A percentile compares a stretch with the other conserved stretches of the same genome.
These are phyloP conservation scores for Lathamus discolor DNA, from an alignment of 2,113 vertebrate genomes.

Conservation along the genomic window DNA sequence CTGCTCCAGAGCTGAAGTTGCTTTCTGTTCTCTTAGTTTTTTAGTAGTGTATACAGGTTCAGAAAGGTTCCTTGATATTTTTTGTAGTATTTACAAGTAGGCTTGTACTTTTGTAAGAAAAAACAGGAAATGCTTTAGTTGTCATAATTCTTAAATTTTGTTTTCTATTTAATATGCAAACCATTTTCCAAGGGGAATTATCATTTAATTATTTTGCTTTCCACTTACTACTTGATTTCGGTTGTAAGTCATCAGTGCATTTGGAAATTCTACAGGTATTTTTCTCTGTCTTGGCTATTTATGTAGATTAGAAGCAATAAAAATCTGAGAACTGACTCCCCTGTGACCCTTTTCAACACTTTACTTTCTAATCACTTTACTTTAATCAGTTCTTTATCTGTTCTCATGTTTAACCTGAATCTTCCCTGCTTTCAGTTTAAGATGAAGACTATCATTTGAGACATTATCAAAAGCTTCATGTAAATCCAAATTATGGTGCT, in stretches of 20 bases:
- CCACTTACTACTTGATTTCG: conserved; percentile 37
- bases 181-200: conserved; percentile 8
- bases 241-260: conserved; percentile 38
- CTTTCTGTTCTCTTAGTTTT: neutral
- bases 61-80: neutral
- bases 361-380: conserved; percentile 61
- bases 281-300: conserved; percentile 56
- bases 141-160: conserved; percentile 10
- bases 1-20: neutral
- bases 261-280: conserved; percentile 47
- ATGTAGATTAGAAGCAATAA: conserved; percentile 66
- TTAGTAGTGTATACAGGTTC: neutral
- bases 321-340: conserved; percentile 54
- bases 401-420: conserved; percentile 58
- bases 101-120: neutral
- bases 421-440: conserved; percentile 45
- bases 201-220: conserved; percentile 36
- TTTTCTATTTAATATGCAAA: conserved; percentile 36
- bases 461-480: conserved; percentile 43
- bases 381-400: conserved; percentile 67
- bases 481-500: conserved; percentile 41
- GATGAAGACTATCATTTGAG: conserved; percentile 36
- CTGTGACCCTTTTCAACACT: conserved; percentile 56
- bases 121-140: neutral
- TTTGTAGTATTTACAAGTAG: neutral